Conservation (phyloP, 2,888 invertebrate genomes). For the Chesias legatella region DNA sequence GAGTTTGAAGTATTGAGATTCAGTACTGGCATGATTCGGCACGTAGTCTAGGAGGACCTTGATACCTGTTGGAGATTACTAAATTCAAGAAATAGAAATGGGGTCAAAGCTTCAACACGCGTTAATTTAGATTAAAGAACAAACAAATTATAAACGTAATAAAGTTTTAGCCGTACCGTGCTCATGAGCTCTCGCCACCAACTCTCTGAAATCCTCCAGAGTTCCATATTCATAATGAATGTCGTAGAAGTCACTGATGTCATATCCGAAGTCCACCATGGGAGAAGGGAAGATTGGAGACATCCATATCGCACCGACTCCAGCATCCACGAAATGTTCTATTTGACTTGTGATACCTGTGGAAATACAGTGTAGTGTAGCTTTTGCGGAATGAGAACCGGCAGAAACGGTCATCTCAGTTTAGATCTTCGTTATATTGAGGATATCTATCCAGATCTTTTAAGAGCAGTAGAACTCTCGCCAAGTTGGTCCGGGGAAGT, state of each 20-base stretch:
- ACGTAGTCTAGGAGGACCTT: constrained; percentile 84
- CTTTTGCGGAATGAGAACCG: no score
- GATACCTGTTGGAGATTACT: constrained; percentile 44
- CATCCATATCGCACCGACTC: constrained; percentile 89
- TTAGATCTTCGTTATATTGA: no score
- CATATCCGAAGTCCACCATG: constrained; percentile 93
- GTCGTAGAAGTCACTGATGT: constrained; percentile 88
- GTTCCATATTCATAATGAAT: constrained; percentile 88
- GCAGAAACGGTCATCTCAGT: no score
- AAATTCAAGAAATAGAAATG: no score
- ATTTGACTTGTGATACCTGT: constrained; percentile 80
- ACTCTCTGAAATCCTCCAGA: constrained; percentile 83
- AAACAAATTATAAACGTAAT: background rate
- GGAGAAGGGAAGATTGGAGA: constrained; percentile 92
- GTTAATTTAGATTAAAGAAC: no score
- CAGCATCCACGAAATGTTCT: constrained; percentile 83
- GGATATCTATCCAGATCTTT: no score
- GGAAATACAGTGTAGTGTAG: constrained; percentile 1
- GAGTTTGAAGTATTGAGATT: constrained; percentile 89
- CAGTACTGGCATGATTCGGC: constrained; percentile 85
- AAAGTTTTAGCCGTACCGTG: constrained; percentile 53
- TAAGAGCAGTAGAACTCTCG: no score
- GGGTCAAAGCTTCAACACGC: no score
- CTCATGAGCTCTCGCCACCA: constrained; percentile 78
- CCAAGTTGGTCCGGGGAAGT: no score